A percentile compares a stretch with the other conserved stretches of the same genome.
Conservation (phyloP, 2,888 invertebrate genomes). For the Ypsolopha scabrella region DNA sequence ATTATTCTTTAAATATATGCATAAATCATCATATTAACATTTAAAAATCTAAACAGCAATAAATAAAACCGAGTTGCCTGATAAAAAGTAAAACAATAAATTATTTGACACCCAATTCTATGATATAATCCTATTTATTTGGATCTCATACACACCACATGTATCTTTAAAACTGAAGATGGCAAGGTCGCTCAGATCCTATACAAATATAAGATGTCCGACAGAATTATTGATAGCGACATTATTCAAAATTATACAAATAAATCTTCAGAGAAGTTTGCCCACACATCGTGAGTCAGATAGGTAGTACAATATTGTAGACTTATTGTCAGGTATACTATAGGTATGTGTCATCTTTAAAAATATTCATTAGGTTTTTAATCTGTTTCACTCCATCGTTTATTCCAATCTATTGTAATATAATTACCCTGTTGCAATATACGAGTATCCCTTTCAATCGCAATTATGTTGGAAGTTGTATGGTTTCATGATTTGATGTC, state of each 20-base stretch:
- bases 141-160: not conserved
- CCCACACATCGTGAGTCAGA: constrained; percentile 11
- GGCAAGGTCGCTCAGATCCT: constrained; percentile 9
- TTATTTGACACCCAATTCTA: not conserved
- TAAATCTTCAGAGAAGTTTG: not conserved
- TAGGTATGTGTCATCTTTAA: too few species aligned
- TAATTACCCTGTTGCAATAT: too few species aligned
- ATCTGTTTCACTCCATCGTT: too few species aligned
- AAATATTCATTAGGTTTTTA: too few species aligned
- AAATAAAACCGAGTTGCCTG: too few species aligned
- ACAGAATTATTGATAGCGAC: constrained; percentile 10
- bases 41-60: too few species aligned
- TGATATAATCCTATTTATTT: not conserved
- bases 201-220: constrained; percentile 9
- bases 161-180: not conserved
- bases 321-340: not conserved
- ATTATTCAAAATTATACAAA: constrained; percentile 7
- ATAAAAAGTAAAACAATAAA: not conserved
- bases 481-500: too few species aligned
- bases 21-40: too few species aligned
- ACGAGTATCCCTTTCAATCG: too few species aligned
- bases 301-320: not conserved
- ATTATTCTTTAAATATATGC: too few species aligned
- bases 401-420: too few species aligned
- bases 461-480: too few species aligned